Evolutionary conservation across 2,888 invertebrate species (phyloP), one percentile per base, ranked within the genome.

Genomic region (Stramonita haemastoma): DNA sequence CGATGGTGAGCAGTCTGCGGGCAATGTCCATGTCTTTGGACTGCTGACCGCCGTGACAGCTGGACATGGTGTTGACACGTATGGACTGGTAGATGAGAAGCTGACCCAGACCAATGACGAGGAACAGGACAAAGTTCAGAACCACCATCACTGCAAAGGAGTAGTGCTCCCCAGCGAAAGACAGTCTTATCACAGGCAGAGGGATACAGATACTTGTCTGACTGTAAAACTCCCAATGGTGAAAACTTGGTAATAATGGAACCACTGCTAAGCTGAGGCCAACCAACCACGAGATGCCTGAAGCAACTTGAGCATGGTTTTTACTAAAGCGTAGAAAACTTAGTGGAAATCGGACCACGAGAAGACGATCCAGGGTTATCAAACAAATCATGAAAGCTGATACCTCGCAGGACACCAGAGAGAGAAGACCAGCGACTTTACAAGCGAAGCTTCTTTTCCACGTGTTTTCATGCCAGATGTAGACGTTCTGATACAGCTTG

Each of bases 301-400:
- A 34, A 19, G 84, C 84, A 19, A 57, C 19, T 29, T 84, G 56
- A 17, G 84, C 84, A 2, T 34, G 36, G 6, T 1, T n/a, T 5
- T 36, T 56, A 8, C 19, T n/a, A 11, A 84, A 84, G 29, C n/a
- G 56, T 13, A 57, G 57, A 29, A 29, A 22, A 2, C 86, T 96
- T 83, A 97, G 94, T 29, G 97, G 97, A 90, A 97, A 96, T n/a
- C 97, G 96, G 73, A 97, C 97, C 0, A 97, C 97, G 92, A 97
- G 96, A 92, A 97, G 96, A 19, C 97, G 96, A 94, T 97, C 97
- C 96, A 97, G 96, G 0, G 97, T 97, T 89, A 97, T 97, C 91
- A 97, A 92, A 0, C 97, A 96, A 32, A 97, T 95, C 87, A 97
- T 94, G 29, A 93, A 92, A 0, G 94, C 93, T 0, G 94, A 94